phyloP scores from a whole-genome alignment of 2,797 vertebrate genomes.

The Okamejei kenojei region DNA sequence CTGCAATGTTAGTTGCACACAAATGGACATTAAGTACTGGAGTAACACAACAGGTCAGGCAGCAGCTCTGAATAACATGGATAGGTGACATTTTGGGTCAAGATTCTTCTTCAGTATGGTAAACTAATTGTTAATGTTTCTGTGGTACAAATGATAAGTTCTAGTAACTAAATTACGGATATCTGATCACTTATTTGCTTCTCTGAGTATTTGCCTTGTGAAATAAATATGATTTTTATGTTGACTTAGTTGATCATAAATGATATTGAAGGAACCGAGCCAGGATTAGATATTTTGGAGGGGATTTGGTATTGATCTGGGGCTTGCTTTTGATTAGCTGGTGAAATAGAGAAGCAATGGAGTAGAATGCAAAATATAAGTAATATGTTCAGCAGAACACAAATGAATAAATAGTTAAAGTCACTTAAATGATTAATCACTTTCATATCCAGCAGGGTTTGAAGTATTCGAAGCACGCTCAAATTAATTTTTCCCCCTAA shows the following conservation, averaged over 20 bases:
- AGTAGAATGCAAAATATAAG: not conserved
- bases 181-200: not conserved
- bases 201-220: not conserved
- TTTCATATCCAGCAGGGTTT: not conserved
- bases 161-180: not conserved
- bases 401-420: not conserved
- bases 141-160: not conserved
- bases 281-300: not conserved
- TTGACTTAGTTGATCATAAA: not conserved
- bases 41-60: too few species aligned
- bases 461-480: not conserved
- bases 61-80: too few species aligned
- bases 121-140: not conserved
- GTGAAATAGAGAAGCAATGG: not conserved
- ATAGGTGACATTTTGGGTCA: too few species aligned
- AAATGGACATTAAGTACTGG: too few species aligned
- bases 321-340: not conserved
- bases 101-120: too few species aligned
- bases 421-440: not conserved
- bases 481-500: not conserved
- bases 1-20: too few species aligned
- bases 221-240: not conserved
- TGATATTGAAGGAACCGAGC: not conserved
- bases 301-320: not conserved
- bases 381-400: not conserved